phyloP scores from a whole-genome alignment of 2,113 vertebrate genomes.

The Sialia sialis region DNA sequence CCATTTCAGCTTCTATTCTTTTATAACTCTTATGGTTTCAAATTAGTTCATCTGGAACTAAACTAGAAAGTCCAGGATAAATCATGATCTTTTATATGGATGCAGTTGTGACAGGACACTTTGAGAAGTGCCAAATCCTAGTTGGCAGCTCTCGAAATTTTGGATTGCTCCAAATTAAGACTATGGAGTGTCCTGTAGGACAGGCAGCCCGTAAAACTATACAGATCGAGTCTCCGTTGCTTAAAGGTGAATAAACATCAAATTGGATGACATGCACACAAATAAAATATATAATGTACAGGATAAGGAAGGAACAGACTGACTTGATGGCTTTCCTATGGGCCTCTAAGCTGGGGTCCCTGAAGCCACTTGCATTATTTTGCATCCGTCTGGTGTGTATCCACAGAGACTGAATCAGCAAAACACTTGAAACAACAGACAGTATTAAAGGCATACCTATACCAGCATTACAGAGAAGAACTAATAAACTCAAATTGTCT shows the following conservation, averaged over 20 bases:
- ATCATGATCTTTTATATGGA: background rate
- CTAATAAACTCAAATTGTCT: background rate
- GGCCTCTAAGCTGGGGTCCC: background rate
- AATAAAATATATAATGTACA: background rate
- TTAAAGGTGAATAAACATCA: too few relatives aligned
- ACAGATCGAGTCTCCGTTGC: too few relatives aligned
- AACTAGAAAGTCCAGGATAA: background rate
- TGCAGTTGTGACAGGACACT: background rate
- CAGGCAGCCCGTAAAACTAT: background rate
- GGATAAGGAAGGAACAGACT: background rate
- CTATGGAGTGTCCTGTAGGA: background rate
- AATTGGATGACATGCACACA: too few relatives aligned
- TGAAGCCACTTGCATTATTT: background rate
- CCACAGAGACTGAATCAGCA: constrained; percentile 11
- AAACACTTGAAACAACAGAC: background rate
- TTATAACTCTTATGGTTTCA: background rate
- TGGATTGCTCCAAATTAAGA: constrained; percentile 5
- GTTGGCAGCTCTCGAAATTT: background rate
- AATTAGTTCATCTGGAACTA: background rate
- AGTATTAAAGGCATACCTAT: background rate
- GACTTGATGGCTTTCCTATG: background rate
- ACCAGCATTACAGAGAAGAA: background rate
- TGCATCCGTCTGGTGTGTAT: constrained; percentile 3
- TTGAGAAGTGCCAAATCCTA: background rate
- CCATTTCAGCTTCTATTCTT: background rate